Percentiles rank a stretch among this genome's conserved stretches.
Conservation (phyloP, 2,797 vertebrate genomes). For the Hozukius guyotensis region DNA sequence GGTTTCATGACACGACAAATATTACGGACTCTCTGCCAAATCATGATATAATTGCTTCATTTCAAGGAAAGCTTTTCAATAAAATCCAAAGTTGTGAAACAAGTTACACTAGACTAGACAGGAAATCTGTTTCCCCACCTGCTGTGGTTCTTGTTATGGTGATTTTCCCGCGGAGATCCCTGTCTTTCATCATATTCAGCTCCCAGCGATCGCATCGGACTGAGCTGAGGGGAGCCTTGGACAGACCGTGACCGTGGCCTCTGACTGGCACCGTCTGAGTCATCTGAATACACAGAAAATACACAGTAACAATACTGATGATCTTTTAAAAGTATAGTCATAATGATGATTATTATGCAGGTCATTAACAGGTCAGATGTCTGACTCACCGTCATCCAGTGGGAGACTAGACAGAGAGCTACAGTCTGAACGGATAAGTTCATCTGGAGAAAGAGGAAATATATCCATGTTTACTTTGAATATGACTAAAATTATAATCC, state of each 20-base stretch:
- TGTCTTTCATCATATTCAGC: constrained; percentile 78
- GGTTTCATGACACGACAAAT: constrained; percentile 45
- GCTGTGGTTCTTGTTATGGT: constrained; percentile 73
- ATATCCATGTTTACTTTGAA: neutral
- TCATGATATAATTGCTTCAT: constrained; percentile 14
- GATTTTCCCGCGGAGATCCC: constrained; percentile 69
- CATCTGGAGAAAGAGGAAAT: constrained; percentile 83
- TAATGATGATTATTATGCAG: neutral
- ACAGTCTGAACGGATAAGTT: constrained; percentile 91
- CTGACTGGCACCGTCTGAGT: constrained; percentile 80
- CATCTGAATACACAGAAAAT: constrained; percentile 48
- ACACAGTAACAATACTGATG: neutral
- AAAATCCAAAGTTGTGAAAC: constrained; percentile 27
- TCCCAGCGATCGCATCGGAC: constrained; percentile 86
- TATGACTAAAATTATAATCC: neutral
- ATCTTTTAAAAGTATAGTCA: neutral
- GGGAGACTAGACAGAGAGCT: constrained; percentile 93
- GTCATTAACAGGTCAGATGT: neutral
- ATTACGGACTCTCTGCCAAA: constrained; percentile 5
- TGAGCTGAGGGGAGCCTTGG: constrained; percentile 91
- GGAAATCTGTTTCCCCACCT: constrained; percentile 60
- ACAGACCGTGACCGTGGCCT: constrained; percentile 88
- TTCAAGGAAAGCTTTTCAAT: neutral
- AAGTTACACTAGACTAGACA: neutral
- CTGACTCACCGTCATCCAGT: constrained; percentile 90